Percentiles rank a stretch among this genome's conserved stretches.
These are phyloP conservation scores for Anastrepha obliqua DNA, from an alignment of 1,140 invertebrate species.

Conservation along the genomic window DNA sequence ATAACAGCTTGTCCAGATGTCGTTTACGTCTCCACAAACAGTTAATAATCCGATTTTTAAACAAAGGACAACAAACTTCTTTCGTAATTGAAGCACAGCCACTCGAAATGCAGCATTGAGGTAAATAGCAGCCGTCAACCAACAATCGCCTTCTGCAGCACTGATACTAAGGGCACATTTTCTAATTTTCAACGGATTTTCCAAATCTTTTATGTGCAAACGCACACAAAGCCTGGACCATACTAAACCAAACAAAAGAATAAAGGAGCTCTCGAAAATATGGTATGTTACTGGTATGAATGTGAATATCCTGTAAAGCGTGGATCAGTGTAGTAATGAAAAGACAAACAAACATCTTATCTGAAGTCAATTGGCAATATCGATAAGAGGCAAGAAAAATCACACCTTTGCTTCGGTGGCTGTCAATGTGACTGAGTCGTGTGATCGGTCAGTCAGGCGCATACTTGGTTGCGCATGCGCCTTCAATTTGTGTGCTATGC, in stretches of 20 bases:
- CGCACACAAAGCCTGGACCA: not conserved
- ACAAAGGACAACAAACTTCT: conserved; percentile 54
- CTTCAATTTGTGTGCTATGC: conserved; percentile 54
- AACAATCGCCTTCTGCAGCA: not conserved
- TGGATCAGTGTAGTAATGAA: conserved; percentile 9
- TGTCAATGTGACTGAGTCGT: conserved; percentile 31
- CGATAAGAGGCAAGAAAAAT: conserved; percentile 72
- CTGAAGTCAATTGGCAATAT: conserved; percentile 72
- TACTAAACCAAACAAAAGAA: not conserved
- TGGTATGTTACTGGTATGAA: not conserved
- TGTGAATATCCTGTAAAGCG: conserved; percentile 2
- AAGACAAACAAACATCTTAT: conserved; percentile 66
- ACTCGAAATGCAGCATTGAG: not conserved
- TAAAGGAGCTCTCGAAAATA: not conserved
- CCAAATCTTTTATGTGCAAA: not conserved
- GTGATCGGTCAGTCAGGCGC: conserved; percentile 8
- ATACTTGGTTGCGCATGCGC: conserved; percentile 64
- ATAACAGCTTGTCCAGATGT: conserved; percentile 55
- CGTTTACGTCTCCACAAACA: not conserved
- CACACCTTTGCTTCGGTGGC: conserved; percentile 65
- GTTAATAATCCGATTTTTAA: conserved; percentile 56
- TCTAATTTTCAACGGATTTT: conserved; percentile 45
- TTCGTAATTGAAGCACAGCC: conserved; percentile 55
- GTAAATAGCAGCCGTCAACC: conserved; percentile 5
- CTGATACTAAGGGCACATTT: conserved; percentile 3